Evolutionary conservation across 2,113 vertebrate genomes (phyloP).

Genomic region (Meles meles): DNA sequence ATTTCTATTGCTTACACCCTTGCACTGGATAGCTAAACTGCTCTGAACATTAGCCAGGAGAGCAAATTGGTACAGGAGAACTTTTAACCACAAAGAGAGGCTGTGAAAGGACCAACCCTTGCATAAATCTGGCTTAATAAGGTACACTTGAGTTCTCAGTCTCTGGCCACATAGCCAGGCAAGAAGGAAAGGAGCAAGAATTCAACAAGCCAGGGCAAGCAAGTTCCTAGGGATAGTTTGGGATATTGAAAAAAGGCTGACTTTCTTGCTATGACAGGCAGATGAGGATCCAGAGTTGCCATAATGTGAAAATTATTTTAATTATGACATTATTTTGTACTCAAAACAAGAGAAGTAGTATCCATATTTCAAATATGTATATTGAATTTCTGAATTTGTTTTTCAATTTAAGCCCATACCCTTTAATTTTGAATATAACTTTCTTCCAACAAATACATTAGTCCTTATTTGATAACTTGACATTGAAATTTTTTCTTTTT

Average conservation of each 20-base stretch:
- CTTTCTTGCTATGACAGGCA: not conserved
- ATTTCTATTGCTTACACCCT: not conserved
- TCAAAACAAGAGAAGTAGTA: not conserved
- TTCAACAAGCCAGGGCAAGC: not conserved
- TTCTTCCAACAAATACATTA: not conserved
- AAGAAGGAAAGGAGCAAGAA: not conserved
- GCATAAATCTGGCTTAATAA: not conserved
- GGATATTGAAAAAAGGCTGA: not conserved
- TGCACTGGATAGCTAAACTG: not conserved
- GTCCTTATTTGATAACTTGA: not conserved
- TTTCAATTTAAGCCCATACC: not conserved
- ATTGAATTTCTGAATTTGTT: not conserved
- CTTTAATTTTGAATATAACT: not conserved
- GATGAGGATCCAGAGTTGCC: not conserved
- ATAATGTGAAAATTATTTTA: not conserved
- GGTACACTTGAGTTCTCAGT: not conserved
- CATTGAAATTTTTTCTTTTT: not conserved
- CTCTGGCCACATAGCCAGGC: not conserved
- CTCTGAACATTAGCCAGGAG: constrained; percentile 5
- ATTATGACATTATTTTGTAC: not conserved
- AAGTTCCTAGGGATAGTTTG: not conserved
- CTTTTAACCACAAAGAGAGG: not conserved
- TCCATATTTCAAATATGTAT: not conserved
- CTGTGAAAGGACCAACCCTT: not conserved
- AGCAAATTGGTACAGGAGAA: not conserved